Percentiles rank a stretch among this genome's conserved stretches.
Conservation (phyloP, 2,888 invertebrate genomes). For the Hemaris fuciformis region DNA sequence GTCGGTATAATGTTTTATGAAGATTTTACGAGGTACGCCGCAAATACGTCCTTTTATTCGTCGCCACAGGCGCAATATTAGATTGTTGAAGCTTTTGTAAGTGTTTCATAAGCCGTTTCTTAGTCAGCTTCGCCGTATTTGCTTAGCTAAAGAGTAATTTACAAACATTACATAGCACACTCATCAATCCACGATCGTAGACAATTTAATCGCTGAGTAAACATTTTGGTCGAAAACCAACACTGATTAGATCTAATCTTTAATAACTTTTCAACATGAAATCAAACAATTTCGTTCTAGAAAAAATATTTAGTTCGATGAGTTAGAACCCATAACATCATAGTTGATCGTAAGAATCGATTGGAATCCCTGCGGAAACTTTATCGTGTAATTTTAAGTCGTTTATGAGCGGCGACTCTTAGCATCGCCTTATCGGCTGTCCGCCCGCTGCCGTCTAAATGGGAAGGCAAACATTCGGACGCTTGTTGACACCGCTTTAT, state of each 20-base stretch:
- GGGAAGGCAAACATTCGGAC: conserved; percentile 67
- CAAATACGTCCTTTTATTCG: conserved; percentile 5
- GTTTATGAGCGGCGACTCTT: conserved; percentile 29
- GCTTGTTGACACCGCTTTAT: conserved; percentile 75
- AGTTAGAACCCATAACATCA: neutral
- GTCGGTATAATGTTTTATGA: conserved; percentile 50
- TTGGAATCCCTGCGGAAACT: conserved; percentile 1
- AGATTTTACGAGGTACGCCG: conserved; percentile 35
- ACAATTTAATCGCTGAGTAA: conserved; percentile 14
- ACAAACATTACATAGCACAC: conserved; percentile 14
- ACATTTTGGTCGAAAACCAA: conserved; percentile 10
- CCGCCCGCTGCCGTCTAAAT: conserved; percentile 53
- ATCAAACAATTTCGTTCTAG: neutral
- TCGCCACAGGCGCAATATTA: neutral
- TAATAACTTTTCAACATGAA: neutral
- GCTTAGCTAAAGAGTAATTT: conserved; percentile 6
- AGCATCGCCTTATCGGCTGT: conserved; percentile 55
- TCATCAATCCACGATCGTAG: conserved; percentile 14
- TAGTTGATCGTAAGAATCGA: neutral
- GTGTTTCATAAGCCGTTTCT: conserved; percentile 5
- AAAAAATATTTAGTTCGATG: neutral
- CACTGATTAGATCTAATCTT: conserved; percentile 13
- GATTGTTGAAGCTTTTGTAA: neutral
- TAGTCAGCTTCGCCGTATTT: conserved; percentile 7
- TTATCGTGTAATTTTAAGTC: conserved; percentile 22